Evolutionary conservation across 2,888 invertebrate genomes (phyloP).

Genomic region (Aphidoletes aphidimyza): DNA sequence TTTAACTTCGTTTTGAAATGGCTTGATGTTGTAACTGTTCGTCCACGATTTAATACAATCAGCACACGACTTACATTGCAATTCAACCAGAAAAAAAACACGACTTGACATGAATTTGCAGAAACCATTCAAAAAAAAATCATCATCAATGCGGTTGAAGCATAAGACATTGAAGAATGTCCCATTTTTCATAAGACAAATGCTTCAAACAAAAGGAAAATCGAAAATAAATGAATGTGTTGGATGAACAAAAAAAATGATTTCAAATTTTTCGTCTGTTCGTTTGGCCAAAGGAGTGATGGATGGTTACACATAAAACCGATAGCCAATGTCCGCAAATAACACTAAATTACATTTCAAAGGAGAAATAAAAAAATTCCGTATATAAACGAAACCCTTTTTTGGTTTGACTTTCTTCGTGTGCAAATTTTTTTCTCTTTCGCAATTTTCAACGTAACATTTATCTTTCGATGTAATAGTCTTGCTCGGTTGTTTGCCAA

Average conservation of each 20-base stretch:
- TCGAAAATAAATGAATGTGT: not conserved
- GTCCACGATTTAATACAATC: not conserved
- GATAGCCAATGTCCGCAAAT: slow-evolving; percentile 51
- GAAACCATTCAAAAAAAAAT: not conserved
- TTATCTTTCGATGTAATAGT: slow-evolving; percentile 15
- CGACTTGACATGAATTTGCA: not conserved
- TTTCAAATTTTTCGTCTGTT: not conserved
- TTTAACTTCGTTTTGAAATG: slow-evolving; percentile 56
- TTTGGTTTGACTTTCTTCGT: slow-evolving; percentile 9
- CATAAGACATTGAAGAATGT: not conserved
- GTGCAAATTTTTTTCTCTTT: not conserved
- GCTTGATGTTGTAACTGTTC: not conserved
- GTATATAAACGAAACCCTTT: not conserved
- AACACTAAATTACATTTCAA: slow-evolving; percentile 46
- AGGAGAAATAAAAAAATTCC: not conserved
- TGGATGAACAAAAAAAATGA: not conserved
- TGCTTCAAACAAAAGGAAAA: not conserved
- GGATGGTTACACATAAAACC: slow-evolving; percentile 6
- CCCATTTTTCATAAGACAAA: not conserved
- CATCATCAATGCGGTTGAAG: not conserved
- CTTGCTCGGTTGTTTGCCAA: too few species aligned
- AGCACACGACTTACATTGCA: not conserved
- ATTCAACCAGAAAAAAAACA: not conserved
- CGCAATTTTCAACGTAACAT: not conserved
- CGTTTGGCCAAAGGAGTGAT: not conserved